These are phyloP conservation scores for Halictus quadricinctus DNA, from an alignment of 2,888 invertebrate species.

Conservation along the genomic window DNA sequence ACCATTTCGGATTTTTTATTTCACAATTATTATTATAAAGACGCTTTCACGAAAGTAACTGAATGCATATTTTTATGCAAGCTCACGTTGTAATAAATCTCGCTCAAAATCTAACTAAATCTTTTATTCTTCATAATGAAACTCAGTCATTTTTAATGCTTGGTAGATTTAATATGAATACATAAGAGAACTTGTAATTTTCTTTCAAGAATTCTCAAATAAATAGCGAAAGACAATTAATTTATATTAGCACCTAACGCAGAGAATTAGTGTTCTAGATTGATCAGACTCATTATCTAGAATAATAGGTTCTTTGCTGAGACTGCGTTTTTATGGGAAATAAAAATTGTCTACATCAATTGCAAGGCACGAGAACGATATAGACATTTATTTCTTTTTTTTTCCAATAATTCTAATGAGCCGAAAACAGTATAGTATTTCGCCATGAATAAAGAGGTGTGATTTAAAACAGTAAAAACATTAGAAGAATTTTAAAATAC, in stretches of 20 bases:
- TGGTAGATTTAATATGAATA: background rate
- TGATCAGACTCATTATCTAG: too few relatives aligned
- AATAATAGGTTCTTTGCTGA: too few relatives aligned
- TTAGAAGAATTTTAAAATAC: background rate
- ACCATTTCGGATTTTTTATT: background rate
- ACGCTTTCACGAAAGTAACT: background rate
- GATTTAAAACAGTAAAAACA: background rate
- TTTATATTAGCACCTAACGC: too few relatives aligned
- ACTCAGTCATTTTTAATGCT: background rate
- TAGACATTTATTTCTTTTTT: too few relatives aligned
- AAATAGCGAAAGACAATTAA: too few relatives aligned
- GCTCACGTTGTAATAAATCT: background rate
- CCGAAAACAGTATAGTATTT: background rate
- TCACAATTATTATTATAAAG: background rate
- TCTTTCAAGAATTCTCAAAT: background rate
- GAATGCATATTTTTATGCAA: background rate
- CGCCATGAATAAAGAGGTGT: background rate
- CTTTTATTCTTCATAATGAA: background rate
- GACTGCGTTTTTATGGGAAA: too few relatives aligned
- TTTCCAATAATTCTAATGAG: too few relatives aligned
- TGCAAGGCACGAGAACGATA: too few relatives aligned
- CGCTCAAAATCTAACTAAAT: background rate
- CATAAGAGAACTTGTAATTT: background rate
- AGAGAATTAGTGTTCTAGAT: too few relatives aligned
- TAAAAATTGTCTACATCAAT: too few relatives aligned